A percentile compares a stretch with the other conserved stretches of the same genome.
phyloP scores from a whole-genome alignment of 2,113 vertebrate genomes.

The Telmatochromis bifrenatus region DNA sequence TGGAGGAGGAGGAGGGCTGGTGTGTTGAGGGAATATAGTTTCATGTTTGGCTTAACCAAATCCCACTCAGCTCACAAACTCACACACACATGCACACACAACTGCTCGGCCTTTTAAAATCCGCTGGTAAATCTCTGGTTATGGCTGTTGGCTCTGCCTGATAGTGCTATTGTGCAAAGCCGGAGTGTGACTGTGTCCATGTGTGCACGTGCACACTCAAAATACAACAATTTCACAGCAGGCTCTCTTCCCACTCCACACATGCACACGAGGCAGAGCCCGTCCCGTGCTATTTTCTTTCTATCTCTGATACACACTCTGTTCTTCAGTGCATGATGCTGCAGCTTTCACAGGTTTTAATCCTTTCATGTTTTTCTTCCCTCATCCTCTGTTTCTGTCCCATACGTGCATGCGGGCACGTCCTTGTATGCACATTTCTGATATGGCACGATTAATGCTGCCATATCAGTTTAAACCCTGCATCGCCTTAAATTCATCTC shows the following conservation, averaged over 20 bases:
- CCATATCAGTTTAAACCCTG: background rate
- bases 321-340: background rate
- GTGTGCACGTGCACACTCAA: background rate
- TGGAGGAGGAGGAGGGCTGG: background rate
- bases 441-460: background rate
- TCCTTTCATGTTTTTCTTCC: background rate
- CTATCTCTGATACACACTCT: background rate
- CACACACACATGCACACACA: background rate
- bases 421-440: background rate
- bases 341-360: slow-evolving; percentile 21
- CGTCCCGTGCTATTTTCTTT: background rate
- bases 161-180: slow-evolving; percentile 32
- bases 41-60: slow-evolving; percentile 68
- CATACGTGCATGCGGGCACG: background rate
- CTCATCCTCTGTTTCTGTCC: background rate
- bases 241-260: background rate
- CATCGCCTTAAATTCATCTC: background rate
- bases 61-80: slow-evolving; percentile 23
- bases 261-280: background rate
- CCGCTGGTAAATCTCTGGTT: slow-evolving; percentile 46
- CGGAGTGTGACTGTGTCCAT: background rate
- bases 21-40: slow-evolving; percentile 28
- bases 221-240: background rate
- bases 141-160: slow-evolving; percentile 29
- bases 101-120: slow-evolving; percentile 41